A percentile compares a stretch with the other conserved stretches of the same genome.
These are phyloP conservation scores for Rotaria macrura DNA, from an alignment of 2,888 invertebrate species.

Conservation along the genomic window DNA sequence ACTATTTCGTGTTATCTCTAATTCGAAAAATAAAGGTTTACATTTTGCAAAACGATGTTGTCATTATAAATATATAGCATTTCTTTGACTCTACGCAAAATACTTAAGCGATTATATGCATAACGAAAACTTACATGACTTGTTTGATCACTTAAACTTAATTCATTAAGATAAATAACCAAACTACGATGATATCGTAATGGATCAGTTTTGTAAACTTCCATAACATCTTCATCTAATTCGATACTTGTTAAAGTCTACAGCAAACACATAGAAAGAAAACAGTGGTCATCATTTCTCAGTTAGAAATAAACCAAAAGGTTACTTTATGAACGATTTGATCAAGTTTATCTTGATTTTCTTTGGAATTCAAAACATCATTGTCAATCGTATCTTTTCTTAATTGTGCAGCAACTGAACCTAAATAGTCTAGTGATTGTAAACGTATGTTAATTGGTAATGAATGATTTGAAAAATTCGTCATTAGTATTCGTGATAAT, in stretches of 20 bases:
- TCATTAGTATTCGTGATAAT: constrained; percentile 50
- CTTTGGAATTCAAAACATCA: background rate
- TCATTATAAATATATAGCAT: too few species aligned
- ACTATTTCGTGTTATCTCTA: too few species aligned
- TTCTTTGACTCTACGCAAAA: too few species aligned
- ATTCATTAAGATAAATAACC: constrained; percentile 14
- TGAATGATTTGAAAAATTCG: constrained; percentile 74
- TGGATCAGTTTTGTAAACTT: background rate
- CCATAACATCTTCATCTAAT: background rate
- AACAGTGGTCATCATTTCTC: too few species aligned
- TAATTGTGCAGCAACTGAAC: constrained; percentile 85
- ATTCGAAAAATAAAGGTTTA: too few species aligned
- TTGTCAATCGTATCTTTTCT: constrained; percentile 73
- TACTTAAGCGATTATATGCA: too few species aligned
- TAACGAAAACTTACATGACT: background rate
- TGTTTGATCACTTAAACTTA: background rate
- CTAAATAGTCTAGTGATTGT: constrained; percentile 90
- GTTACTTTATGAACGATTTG: background rate
- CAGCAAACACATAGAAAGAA: background rate
- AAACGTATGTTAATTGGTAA: constrained; percentile 89
- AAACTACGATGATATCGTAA: background rate
- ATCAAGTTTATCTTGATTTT: background rate
- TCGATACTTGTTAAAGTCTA: constrained; percentile 1
- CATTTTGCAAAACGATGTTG: too few species aligned
- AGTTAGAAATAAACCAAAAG: too few species aligned